Conservation (phyloP, 2,888 invertebrate genomes). For the Clostera curtula region DNA sequence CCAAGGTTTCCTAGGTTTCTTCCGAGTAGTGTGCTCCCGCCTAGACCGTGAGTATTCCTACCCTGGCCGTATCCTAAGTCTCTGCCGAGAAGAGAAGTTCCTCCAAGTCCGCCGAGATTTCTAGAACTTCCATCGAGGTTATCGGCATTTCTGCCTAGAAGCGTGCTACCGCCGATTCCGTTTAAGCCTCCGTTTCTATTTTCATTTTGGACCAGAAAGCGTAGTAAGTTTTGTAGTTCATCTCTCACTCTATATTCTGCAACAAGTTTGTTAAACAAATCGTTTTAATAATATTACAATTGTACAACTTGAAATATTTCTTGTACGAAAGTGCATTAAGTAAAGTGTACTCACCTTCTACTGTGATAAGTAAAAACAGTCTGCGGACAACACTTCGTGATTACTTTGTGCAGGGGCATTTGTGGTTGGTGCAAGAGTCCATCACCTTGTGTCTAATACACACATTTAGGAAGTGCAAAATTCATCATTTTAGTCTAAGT, state of each 20-base stretch:
- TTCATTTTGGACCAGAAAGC: constrained; percentile 45
- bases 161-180: constrained; percentile 24
- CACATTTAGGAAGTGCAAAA: too few species aligned
- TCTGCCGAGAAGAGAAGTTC: constrained; percentile 22
- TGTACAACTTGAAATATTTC: neutral
- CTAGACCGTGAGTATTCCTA: constrained; percentile 26
- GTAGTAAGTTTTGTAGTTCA: constrained; percentile 48
- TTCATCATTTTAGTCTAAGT: too few species aligned
- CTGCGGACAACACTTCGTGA: constrained; percentile 29
- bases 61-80: constrained; percentile 23
- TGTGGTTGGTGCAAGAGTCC: constrained; percentile 29
- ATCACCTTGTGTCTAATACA: constrained; percentile 25
- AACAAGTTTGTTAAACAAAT: constrained; percentile 31
- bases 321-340: constrained; percentile 19
- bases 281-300: neutral
- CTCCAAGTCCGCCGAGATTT: constrained; percentile 26
- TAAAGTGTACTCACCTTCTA: constrained; percentile 34
- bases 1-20: constrained; percentile 35
- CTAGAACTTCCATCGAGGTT: constrained; percentile 35
- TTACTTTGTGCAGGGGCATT: constrained; percentile 30
- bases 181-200: constrained; percentile 28
- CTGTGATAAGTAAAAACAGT: constrained; percentile 22
- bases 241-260: constrained; percentile 49
- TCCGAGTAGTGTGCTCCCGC: constrained; percentile 28
- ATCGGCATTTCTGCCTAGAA: constrained; percentile 29